Evolutionary conservation across 2,797 vertebrate genomes (phyloP).

Genomic region (Spinibarbus caldwelli): DNA sequence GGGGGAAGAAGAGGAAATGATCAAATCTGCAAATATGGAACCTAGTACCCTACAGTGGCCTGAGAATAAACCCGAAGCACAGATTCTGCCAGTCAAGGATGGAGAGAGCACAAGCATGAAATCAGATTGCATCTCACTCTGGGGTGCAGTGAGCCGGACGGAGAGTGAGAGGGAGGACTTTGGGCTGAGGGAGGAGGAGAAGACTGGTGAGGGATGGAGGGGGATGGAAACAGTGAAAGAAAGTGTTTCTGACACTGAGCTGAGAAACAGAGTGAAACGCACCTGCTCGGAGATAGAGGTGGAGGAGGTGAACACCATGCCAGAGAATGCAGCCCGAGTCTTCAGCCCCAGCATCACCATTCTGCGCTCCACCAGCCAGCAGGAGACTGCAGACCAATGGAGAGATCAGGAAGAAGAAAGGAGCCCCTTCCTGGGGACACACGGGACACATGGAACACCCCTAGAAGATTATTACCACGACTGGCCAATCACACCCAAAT

Average conservation of each 20-base stretch:
- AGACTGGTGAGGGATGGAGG: slow-evolving; percentile 27
- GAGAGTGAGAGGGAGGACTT: slow-evolving; percentile 62
- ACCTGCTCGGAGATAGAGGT: slow-evolving; percentile 48
- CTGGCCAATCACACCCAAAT: slow-evolving; percentile 40
- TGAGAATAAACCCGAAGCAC: slow-evolving; percentile 46
- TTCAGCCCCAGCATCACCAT: slow-evolving; percentile 74
- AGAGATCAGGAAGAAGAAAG: slow-evolving; percentile 62
- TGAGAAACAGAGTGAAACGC: slow-evolving; percentile 35
- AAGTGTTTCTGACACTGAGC: background rate
- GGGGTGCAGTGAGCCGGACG: slow-evolving; percentile 57
- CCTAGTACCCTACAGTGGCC: slow-evolving; percentile 59
- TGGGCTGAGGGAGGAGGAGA: slow-evolving; percentile 37
- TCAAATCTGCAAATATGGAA: slow-evolving; percentile 47
- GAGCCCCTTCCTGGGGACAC: slow-evolving; percentile 58
- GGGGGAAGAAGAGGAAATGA: background rate
- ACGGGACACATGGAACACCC: background rate
- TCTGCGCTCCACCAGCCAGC: slow-evolving; percentile 49
- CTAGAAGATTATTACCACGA: slow-evolving; percentile 64
- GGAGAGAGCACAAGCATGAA: slow-evolving; percentile 44
- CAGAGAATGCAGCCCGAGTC: slow-evolving; percentile 71
- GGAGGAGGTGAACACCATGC: slow-evolving; percentile 67
- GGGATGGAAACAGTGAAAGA: slow-evolving; percentile 9
- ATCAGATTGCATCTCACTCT: slow-evolving; percentile 49
- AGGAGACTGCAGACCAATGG: slow-evolving; percentile 61
- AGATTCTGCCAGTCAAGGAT: slow-evolving; percentile 14